These are phyloP conservation scores for Phrynosoma platyrhinos DNA, from an alignment of 2,113 vertebrate species.

Conservation along the genomic window DNA sequence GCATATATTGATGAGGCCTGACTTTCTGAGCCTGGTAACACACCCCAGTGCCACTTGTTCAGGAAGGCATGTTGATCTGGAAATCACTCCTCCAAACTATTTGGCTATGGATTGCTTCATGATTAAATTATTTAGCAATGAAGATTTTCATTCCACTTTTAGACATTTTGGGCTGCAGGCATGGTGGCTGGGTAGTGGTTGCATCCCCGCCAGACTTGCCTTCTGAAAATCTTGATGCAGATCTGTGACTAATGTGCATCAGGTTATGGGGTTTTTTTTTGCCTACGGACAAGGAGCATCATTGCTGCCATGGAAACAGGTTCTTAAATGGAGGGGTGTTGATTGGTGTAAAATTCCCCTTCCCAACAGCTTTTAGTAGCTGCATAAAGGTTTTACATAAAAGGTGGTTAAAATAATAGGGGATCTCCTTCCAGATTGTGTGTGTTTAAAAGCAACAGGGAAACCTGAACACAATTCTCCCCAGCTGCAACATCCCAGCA, in stretches of 20 bases:
- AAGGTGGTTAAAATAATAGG: neutral
- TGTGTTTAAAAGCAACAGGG: neutral
- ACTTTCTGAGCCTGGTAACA: too few relatives aligned
- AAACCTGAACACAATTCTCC: too few relatives aligned
- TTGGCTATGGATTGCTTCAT: too few relatives aligned
- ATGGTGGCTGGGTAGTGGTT: neutral
- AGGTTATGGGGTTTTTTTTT: neutral
- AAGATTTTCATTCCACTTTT: neutral
- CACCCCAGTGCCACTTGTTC: too few relatives aligned
- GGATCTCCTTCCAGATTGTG: too few relatives aligned
- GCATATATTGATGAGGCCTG: too few relatives aligned
- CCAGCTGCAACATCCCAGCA: neutral
- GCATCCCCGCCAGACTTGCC: neutral
- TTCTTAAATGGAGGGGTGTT: too few relatives aligned
- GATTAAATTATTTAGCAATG: too few relatives aligned
- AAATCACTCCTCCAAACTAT: too few relatives aligned
- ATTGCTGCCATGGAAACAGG: conserved; percentile 12
- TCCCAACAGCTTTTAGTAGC: neutral
- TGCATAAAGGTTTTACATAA: neutral
- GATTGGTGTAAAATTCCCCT: neutral
- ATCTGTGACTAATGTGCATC: neutral
- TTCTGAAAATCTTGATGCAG: neutral
- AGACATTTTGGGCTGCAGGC: neutral
- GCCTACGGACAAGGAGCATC: neutral
- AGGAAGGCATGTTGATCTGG: too few relatives aligned